These are phyloP conservation scores for Sitta carolinensis DNA, from an alignment of 2,797 vertebrate genomes.

Conservation along the genomic window DNA sequence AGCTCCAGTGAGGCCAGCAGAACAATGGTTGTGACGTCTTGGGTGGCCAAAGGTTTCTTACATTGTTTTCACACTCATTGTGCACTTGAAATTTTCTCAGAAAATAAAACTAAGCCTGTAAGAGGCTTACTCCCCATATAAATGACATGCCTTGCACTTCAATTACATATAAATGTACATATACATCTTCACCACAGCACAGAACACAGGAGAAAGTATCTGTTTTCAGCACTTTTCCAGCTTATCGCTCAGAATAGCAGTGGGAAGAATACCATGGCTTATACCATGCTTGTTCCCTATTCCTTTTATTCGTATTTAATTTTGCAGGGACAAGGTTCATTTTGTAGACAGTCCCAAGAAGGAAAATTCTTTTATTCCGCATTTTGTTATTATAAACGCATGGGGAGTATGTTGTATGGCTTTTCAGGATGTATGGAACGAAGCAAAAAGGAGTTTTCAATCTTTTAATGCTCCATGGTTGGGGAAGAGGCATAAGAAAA, in stretches of 20 bases:
- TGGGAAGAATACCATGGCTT: background rate
- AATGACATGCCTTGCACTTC: background rate
- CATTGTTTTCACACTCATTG: background rate
- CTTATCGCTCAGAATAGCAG: background rate
- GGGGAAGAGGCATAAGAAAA: slow-evolving; percentile 56
- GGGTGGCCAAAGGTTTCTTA: slow-evolving; percentile 42
- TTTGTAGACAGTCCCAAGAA: background rate
- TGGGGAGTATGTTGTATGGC: background rate
- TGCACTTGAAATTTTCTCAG: slow-evolving; percentile 10
- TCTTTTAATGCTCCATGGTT: slow-evolving; percentile 51
- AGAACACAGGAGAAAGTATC: background rate
- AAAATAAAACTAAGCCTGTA: background rate
- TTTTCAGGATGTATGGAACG: slow-evolving; percentile 45
- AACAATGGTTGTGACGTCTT: background rate
- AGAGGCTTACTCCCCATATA: background rate
- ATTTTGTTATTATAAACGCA: slow-evolving; percentile 23
- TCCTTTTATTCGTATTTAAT: slow-evolving; percentile 25
- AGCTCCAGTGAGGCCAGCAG: background rate
- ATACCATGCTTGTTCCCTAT: background rate
- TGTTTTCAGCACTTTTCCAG: background rate
- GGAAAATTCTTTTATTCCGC: slow-evolving; percentile 14
- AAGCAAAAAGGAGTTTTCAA: slow-evolving; percentile 56
- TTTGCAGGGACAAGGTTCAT: slow-evolving; percentile 35
- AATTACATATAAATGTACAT: background rate
- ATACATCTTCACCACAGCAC: background rate